These are phyloP conservation scores for Myiotriccus ornatus DNA, from an alignment of 2,797 vertebrate genomes.

Conservation along the genomic window DNA sequence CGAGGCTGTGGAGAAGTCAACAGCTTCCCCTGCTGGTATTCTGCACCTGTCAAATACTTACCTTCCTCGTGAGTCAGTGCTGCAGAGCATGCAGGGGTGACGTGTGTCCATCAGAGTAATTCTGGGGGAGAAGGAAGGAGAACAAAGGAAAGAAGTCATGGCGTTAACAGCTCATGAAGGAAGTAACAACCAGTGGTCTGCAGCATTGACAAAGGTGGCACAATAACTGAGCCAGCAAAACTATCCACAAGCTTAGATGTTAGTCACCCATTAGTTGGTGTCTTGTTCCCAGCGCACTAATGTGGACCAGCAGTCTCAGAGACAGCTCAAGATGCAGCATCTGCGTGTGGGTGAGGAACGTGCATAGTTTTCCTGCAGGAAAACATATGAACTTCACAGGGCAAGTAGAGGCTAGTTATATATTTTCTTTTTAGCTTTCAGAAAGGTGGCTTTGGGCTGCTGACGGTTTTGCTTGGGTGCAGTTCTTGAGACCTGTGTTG, in stretches of 20 bases:
- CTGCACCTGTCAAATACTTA: neutral
- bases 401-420: neutral
- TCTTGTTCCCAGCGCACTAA: neutral
- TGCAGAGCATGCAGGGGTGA: neutral
- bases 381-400: neutral
- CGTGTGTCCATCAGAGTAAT: neutral
- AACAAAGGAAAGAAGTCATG: neutral
- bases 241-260: neutral
- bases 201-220: neutral
- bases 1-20: neutral
- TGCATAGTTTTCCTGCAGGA: neutral
- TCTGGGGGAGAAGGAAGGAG: fast-evolving
- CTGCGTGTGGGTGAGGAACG: neutral
- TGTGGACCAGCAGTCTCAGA: neutral
- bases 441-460: neutral
- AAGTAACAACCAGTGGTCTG: neutral
- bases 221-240: neutral
- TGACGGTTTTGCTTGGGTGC: neutral
- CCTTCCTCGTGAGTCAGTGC: too few relatives aligned
- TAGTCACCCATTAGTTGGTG: fast-evolving
- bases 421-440: neutral
- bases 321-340: neutral
- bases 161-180: neutral
- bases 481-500: neutral
- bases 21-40: neutral